A percentile compares a stretch with the other conserved stretches of the same genome.
phyloP scores from a whole-genome alignment of 2,113 vertebrate species.

The Genyomyrus donnyi region DNA sequence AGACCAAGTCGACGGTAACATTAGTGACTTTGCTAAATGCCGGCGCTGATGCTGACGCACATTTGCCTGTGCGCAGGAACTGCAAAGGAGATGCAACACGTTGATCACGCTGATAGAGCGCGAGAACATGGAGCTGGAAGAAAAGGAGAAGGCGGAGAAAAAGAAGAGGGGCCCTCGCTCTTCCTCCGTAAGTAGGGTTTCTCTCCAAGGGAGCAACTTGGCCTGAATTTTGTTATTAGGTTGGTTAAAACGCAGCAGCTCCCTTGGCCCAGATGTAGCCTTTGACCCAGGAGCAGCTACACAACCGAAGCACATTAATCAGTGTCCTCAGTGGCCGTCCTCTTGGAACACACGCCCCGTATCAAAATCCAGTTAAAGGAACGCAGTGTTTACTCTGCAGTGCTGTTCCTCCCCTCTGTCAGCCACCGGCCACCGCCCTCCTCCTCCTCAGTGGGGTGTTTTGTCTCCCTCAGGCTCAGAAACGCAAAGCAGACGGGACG shows the following conservation, averaged over 20 bases:
- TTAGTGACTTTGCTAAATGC: background rate
- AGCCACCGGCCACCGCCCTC: background rate
- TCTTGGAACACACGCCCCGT: background rate
- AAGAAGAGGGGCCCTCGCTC: slow-evolving; percentile 91
- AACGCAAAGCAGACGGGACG: slow-evolving; percentile 86
- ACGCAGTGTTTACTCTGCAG: background rate
- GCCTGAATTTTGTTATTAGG: background rate
- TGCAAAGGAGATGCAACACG: slow-evolving; percentile 92
- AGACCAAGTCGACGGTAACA: background rate
- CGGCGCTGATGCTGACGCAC: background rate
- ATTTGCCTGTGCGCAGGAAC: slow-evolving; percentile 62
- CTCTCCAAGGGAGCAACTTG: background rate
- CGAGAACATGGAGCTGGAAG: slow-evolving; percentile 98
- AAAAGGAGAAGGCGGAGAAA: slow-evolving; percentile 96
- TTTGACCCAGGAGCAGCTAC: background rate
- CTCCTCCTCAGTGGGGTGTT: background rate
- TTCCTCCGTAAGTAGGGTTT: slow-evolving; percentile 59
- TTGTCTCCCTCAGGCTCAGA: slow-evolving; percentile 70
- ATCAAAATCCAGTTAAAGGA: background rate
- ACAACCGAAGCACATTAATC: background rate
- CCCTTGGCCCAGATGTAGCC: background rate
- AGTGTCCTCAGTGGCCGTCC: background rate
- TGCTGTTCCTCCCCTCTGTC: background rate
- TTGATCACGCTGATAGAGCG: slow-evolving; percentile 95
- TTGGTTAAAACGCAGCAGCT: background rate